Base-by-base conservation (phyloP, 2,113 vertebrate species). In the Euleptes europaea region DNA sequence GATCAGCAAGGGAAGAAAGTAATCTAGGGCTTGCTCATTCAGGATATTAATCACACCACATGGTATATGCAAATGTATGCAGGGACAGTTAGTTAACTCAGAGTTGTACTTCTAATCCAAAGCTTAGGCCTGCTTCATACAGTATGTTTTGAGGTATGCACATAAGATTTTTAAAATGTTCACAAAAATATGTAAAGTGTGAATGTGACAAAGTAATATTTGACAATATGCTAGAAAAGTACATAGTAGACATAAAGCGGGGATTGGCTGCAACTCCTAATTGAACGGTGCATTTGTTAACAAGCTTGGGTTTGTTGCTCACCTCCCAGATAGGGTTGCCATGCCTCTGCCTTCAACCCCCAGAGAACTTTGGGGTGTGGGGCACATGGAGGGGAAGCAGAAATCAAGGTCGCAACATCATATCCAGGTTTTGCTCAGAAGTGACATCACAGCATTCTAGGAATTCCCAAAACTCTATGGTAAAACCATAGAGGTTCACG, bases 1-100 rank as follows among this genome's bases (percentile, higher is more conserved):
- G 67, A 28, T 86, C 76, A 84, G 23, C 14, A 92, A 71, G 26
- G 77, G 74, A 75, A 15, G 73, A 66, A 84, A 87, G 66, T 71
- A 44, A 26, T 78, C 84, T n/a, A 78, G 31, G 23, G 38, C 38
- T 60, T 79, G 19, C 14, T 78, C 23, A 79, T 6, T 21, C 33
- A 17, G 5, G 14, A 8, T 70, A 38, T 69, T 69, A 69, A 69
- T 38, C 33, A 33, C 15, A 70, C 28, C 33, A 75, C 1, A 17
- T 72, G 17, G 14, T n/a, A 26, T 42, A 15, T 19, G 17, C 13
- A 42, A 54, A 14, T 21, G 1, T 38, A 3, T 1, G 28, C 35
- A 72, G 10, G 8, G 2, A 74, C 35, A 54, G 17, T 9, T 72
- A 40, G 35, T 8, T 82, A 35, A 13, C 66, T 42, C 33, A 51